Conservation (phyloP, 2,113 vertebrate species). For the Sceloporus tristichus region DNA sequence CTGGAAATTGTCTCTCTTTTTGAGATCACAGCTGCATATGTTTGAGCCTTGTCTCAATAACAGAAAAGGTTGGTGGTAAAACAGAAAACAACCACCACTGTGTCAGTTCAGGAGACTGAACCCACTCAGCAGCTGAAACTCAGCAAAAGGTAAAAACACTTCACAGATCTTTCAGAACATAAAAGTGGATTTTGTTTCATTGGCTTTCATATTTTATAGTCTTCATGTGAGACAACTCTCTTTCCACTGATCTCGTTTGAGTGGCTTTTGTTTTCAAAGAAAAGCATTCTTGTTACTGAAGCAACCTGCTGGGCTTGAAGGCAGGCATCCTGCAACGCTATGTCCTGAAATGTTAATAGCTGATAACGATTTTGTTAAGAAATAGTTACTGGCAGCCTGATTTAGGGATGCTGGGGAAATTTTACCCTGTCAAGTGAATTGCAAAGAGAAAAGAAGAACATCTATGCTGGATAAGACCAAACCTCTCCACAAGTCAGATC, state of each 20-base stretch:
- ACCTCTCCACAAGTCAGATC: no score
- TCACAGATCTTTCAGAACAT: slow-evolving; percentile 52
- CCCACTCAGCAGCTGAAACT: slow-evolving; percentile 39
- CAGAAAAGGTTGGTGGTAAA: slow-evolving; percentile 12
- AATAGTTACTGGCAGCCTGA: not conserved
- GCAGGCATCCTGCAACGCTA: slow-evolving; percentile 13
- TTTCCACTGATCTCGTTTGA: slow-evolving; percentile 57
- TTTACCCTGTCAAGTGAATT: no score
- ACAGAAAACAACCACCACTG: not conserved
- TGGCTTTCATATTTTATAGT: slow-evolving; percentile 54
- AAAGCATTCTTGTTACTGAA: slow-evolving; percentile 32
- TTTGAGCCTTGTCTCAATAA: not conserved
- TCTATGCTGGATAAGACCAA: no score
- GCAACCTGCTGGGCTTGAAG: not conserved
- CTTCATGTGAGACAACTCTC: slow-evolving; percentile 47
- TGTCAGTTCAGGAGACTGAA: slow-evolving; percentile 47
- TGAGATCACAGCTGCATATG: not conserved
- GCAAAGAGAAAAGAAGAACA: no score
- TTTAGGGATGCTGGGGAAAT: no score
- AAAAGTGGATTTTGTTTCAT: slow-evolving; percentile 49
- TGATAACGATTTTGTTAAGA: not conserved
- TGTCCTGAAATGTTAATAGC: slow-evolving; percentile 6
- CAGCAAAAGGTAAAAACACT: slow-evolving; percentile 45
- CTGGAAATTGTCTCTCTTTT: not conserved
- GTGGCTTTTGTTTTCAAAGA: slow-evolving; percentile 56